Conservation (phyloP, 2,888 invertebrate species). For the Ormyrus nitidulus region DNA sequence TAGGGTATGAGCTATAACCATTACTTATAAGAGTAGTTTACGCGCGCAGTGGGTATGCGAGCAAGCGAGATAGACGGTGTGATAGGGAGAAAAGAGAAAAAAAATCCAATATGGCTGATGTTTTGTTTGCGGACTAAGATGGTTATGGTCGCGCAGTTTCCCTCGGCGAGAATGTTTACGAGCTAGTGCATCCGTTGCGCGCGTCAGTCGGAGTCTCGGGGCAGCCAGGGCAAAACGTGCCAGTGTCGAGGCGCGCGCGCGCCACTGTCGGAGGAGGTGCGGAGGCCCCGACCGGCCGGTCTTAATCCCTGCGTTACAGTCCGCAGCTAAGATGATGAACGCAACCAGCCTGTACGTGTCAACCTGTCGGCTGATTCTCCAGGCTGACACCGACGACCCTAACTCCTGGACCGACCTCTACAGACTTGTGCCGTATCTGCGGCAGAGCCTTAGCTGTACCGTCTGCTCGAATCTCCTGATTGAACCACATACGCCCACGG, state of each 20-base stretch:
- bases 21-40: no score
- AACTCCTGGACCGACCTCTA: conserved; percentile 89
- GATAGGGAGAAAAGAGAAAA: conserved; percentile 4
- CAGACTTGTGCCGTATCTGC: conserved; percentile 88
- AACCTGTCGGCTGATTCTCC: conserved; percentile 87
- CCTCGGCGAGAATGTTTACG: conserved; percentile 34
- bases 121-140: conserved; percentile 54
- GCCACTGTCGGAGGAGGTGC: background rate
- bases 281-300: conserved; percentile 3
- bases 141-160: conserved; percentile 32
- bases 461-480: conserved; percentile 90
- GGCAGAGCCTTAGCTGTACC: conserved; percentile 91
- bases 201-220: background rate
- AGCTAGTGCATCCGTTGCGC: conserved; percentile 13
- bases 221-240: background rate
- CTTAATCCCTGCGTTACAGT: background rate
- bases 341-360: conserved; percentile 89
- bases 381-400: conserved; percentile 84
- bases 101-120: conserved; percentile 53
- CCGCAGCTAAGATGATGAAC: conserved; percentile 79
- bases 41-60: no score
- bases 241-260: background rate
- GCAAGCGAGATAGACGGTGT: background rate
- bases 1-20: no score
- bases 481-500: conserved; percentile 88